Evolutionary conservation across 2,797 vertebrate genomes (phyloP), one percentile per base, ranked within the genome.

Genomic region (Gallirallus australis): DNA sequence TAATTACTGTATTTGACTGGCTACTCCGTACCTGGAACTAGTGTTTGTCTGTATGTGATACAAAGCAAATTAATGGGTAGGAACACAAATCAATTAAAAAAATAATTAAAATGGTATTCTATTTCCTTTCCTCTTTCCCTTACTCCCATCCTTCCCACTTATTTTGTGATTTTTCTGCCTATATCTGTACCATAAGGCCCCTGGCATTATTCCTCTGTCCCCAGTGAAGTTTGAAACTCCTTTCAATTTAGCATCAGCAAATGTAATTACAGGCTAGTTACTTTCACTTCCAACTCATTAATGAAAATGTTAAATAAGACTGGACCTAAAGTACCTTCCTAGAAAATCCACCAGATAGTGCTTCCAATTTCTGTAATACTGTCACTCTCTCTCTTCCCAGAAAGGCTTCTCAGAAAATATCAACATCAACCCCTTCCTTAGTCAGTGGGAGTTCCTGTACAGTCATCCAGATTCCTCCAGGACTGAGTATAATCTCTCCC

Each of bases 161-260:
- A 72, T 84, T 86, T 86, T 82, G 77, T 82, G 56, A 84, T 82
- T 94, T 94, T 90, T 94, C 66, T 96, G 66, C 56, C 73, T 91
- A 4, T 77, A 82, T 90, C 73, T 77, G 48, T 53, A 80, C 31
- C 6, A 0, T 70, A 85, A 72, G 59, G 79, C 60, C 28, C 48
- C 14, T 72, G 63, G 52, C 48, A 31, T 70, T 93, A 89, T 90
- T 96, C 80, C 70, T 84, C 70, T 86, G 61, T 93, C 70, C 82
- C 80, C 42, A 68, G 73, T 71, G 82, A 95, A 94, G 66, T 94
- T 84, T 91, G 80, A 90, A 94, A 89, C 63, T 86, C 70, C 77
- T 90, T 95, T 94, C 91, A 87, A 93, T 96, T 96, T 94, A 87
- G 72, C 90, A 94, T 90, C 89, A 88, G 94, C 54, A 94, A 93